Evolutionary conservation across 2,797 vertebrate genomes (phyloP).

Genomic region (Gadopsis marmoratus): DNA sequence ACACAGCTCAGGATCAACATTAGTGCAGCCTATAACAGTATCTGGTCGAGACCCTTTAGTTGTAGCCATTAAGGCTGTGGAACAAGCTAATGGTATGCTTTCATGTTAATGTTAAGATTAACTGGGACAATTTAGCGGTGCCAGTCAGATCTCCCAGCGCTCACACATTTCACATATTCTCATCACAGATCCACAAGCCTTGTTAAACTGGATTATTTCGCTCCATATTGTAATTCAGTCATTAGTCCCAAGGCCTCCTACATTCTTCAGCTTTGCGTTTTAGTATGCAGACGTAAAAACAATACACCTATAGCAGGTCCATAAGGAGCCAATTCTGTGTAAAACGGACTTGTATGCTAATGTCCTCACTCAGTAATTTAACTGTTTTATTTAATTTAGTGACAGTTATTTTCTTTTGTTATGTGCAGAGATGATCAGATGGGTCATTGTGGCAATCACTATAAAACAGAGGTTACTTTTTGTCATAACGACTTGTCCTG

Average conservation of each 20-base stretch:
- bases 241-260: slow-evolving; percentile 50
- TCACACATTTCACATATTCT: slow-evolving; percentile 66
- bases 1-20: background rate
- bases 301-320: background rate
- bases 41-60: background rate
- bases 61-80: background rate
- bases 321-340: background rate
- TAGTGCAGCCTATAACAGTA: background rate
- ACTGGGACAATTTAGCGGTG: background rate
- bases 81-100: slow-evolving; percentile 34
- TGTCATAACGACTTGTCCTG: background rate
- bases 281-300: slow-evolving; percentile 45
- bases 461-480: background rate
- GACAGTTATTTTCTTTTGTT: background rate
- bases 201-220: slow-evolving; percentile 54
- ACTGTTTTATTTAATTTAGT: background rate
- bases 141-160: background rate
- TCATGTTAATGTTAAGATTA: slow-evolving; percentile 27
- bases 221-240: slow-evolving; percentile 36
- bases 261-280: slow-evolving; percentile 60
- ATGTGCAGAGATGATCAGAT: background rate
- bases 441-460: background rate
- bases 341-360: slow-evolving; percentile 12
- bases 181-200: slow-evolving; percentile 68
- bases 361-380: background rate